Conservation (phyloP, 2,888 invertebrate species). For the Trichogramma evanescens region DNA sequence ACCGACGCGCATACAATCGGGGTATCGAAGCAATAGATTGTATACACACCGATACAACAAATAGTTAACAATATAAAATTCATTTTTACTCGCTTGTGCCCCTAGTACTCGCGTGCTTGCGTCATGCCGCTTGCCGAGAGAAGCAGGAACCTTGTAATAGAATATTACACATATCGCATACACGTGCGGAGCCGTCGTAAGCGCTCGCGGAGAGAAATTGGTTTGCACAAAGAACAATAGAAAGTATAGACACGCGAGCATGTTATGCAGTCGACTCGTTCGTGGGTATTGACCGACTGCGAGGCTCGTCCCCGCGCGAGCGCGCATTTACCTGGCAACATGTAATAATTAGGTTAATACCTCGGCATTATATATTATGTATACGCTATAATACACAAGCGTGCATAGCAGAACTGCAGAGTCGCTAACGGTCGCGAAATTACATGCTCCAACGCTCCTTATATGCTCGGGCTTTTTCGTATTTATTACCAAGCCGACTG, state of each 20-base stretch:
- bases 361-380: constrained; percentile 6
- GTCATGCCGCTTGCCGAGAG: no score
- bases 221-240: constrained; percentile 12
- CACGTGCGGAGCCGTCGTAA: constrained; percentile 12
- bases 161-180: constrained; percentile 1
- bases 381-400: no score
- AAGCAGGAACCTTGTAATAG: no score
- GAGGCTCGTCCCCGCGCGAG: no score
- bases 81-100: no score
- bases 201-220: background rate
- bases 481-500: background rate
- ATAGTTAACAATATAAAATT: no score
- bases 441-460: background rate
- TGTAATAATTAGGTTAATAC: constrained; percentile 23
- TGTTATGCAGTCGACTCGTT: background rate
- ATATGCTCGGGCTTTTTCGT: background rate
- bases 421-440: constrained; percentile 15
- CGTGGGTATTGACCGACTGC: background rate
- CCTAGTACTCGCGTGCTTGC: no score
- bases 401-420: background rate
- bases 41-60: no score
- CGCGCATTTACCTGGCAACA: constrained; percentile 12
- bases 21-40: no score
- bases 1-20: no score
- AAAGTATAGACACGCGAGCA: constrained; percentile 2